Evolutionary conservation across 2,113 vertebrate species (phyloP), one percentile per base, ranked within the genome.

Genomic region (Ploceus nigricollis): DNA sequence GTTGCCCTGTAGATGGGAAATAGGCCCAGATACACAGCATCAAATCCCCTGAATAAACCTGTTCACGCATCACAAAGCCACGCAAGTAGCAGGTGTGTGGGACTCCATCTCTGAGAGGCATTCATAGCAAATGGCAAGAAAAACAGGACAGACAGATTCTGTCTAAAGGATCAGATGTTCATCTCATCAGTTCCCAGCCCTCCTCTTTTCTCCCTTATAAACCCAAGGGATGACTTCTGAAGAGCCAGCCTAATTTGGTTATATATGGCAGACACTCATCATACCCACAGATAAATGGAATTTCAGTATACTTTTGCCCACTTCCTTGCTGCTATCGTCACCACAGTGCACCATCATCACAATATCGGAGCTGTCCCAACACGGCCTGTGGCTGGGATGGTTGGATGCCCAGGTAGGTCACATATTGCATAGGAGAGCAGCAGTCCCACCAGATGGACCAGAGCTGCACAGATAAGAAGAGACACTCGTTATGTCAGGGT

Each of bases 61-160:
- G 42, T 27, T 81, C 24, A 25, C 1, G 0, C 16, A n/a, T 30
- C 10, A 13, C 3, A 6, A 61, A 64, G n/a, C n/a, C 45, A n/a
- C 0, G 0, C 39, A 10, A 6, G 39, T 15, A 68, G 56, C 33
- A 79, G 37, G 37, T 39, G 37, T 1, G 0, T 56, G 60, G 20
- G 35, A 68, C 82, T 56, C 61, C 7, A 7, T 19, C 54, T 70
- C 42, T 65, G 24, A 28, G 13, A 87, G n/a, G 35, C 15, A 30
- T 37, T 10, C 3, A 1, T 17, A 53, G 31, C 24, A 72, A 82
- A 79, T 6, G 16, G 19, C 51, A 69, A 89, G 56, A 71, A 64
- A 79, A 71, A 25, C 7, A 63, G 35, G 42, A 70, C 42, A 60
- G 45, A 61, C 6, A 65, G 37, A 61, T 65, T 61, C 35, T 45